These are phyloP conservation scores for Gymnobelideus leadbeateri DNA, from an alignment of 2,113 vertebrate genomes.

Conservation along the genomic window DNA sequence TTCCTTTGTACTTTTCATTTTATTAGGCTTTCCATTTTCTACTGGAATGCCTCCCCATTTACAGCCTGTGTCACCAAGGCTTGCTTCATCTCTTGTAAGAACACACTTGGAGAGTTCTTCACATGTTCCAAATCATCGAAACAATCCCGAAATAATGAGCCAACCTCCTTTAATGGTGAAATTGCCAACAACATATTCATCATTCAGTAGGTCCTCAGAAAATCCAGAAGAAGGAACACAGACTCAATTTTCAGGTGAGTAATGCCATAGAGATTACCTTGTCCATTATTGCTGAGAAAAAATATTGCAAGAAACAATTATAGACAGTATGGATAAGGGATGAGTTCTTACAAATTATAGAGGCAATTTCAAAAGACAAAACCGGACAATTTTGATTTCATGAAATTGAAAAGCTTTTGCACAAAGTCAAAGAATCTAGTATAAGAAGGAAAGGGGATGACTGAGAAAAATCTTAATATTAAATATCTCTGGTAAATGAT, in stretches of 20 bases:
- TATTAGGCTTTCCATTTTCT: slow-evolving; percentile 8
- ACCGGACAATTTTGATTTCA: neutral
- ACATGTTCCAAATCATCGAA: neutral
- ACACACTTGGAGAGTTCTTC: neutral
- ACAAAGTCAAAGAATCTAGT: neutral
- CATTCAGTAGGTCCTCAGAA: neutral
- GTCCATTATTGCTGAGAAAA: neutral
- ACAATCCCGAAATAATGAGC: neutral
- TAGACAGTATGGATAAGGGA: neutral
- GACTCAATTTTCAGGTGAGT: neutral
- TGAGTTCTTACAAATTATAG: neutral
- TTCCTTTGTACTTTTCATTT: slow-evolving; percentile 1
- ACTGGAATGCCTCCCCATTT: neutral
- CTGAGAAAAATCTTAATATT: neutral
- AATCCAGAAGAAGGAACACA: neutral
- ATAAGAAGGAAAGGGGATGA: neutral
- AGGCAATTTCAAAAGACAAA: neutral
- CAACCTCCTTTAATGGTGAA: neutral
- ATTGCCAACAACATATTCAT: neutral
- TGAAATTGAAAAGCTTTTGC: neutral
- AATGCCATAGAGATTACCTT: neutral
- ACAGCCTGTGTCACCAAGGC: neutral
- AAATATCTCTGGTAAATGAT: neutral
- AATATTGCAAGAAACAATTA: neutral
- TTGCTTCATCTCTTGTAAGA: slow-evolving; percentile 33